Base-by-base conservation (phyloP, 2,888 invertebrate genomes). In the Cerceris rybyensis region DNA sequence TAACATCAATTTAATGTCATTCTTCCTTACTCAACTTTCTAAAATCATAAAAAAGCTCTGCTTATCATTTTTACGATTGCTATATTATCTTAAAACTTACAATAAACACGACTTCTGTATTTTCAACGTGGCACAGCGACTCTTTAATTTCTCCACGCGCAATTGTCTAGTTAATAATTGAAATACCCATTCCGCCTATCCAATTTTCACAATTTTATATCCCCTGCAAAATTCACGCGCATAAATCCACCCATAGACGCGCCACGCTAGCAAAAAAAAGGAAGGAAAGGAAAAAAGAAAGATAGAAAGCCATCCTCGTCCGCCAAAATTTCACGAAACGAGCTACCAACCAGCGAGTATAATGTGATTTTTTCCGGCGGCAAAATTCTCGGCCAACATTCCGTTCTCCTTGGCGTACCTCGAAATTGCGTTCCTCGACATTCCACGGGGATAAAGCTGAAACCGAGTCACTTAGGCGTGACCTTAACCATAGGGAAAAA, bases 401-500 rank as follows among this genome's bases (percentile, higher is more conserved):
- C 11, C 39, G 69, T 69, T 57, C 55, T 57, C 55, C 41, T 6
- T 43, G 42, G 16, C 17, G 7, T 65, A 42, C 49, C 57, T 61
- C 67, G 75, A 78, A 78, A 72, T 70, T 9, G 49, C 65, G n/a
- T 43, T 59, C 58, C 39, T 28, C 28, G 16, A 55, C 70, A 54
- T 79, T 83, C 65, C 77, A 43, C 61, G 46, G 43, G 76, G 72
- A 80, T 70, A 64, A 70, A 46, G 52, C 68, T 28, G 49, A 71
- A 80, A 73, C 58, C 50, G 61, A 64, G 70, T 80, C 75, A 54
- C 46, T 59, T 28, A n/a, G n/a, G 39, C 28, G 67, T 61, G 71
- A 82, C 65, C 82, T 75, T 68, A 80, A 63, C 65, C 68, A 39
- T 67, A 57, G 77, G 16, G 46, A 78, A 75, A 81, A 81, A 81